A percentile compares a stretch with the other conserved stretches of the same genome.
Conservation (phyloP, 2,888 invertebrate genomes). For the Thereva unica region DNA sequence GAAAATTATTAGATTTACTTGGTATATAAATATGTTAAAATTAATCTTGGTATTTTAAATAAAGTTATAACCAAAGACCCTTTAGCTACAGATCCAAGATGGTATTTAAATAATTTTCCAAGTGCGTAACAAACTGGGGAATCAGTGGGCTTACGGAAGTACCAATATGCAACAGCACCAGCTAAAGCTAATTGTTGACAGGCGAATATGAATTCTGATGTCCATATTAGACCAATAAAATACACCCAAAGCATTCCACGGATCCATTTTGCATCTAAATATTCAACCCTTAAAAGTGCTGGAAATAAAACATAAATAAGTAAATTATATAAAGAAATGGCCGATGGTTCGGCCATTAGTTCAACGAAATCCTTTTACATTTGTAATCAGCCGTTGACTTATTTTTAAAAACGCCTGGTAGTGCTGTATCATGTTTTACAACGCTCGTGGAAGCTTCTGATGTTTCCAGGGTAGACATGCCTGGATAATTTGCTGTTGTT, state of each 20-base stretch:
- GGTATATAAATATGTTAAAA: slow-evolving; percentile 85
- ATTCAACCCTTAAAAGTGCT: slow-evolving; percentile 72
- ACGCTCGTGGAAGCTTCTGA: neutral
- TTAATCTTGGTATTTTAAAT: slow-evolving; percentile 86
- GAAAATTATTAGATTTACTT: slow-evolving; percentile 66
- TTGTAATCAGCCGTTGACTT: slow-evolving; percentile 47
- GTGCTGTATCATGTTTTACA: slow-evolving; percentile 38
- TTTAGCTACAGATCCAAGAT: slow-evolving; percentile 92
- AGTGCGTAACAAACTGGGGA: slow-evolving; percentile 64
- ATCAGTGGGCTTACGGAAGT: slow-evolving; percentile 78
- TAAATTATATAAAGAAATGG: neutral
- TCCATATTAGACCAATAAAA: slow-evolving; percentile 88
- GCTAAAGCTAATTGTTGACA: slow-evolving; percentile 94
- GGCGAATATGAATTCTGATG: slow-evolving; percentile 90
- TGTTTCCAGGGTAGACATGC: slow-evolving; percentile 59
- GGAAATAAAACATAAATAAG: slow-evolving; percentile 45
- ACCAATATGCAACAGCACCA: slow-evolving; percentile 93
- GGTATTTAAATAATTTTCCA: slow-evolving; percentile 80
- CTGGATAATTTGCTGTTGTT: slow-evolving; percentile 80
- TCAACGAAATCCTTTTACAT: slow-evolving; percentile 46
- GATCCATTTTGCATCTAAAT: slow-evolving; percentile 76
- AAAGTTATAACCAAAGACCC: slow-evolving; percentile 92
- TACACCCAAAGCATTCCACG: slow-evolving; percentile 96
- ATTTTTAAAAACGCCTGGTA: slow-evolving; percentile 46
- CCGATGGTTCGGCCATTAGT: neutral